Evolutionary conservation across 2,113 vertebrate species (phyloP), one percentile per base, ranked within the genome.

Genomic region (Falcunculus frontatus): DNA sequence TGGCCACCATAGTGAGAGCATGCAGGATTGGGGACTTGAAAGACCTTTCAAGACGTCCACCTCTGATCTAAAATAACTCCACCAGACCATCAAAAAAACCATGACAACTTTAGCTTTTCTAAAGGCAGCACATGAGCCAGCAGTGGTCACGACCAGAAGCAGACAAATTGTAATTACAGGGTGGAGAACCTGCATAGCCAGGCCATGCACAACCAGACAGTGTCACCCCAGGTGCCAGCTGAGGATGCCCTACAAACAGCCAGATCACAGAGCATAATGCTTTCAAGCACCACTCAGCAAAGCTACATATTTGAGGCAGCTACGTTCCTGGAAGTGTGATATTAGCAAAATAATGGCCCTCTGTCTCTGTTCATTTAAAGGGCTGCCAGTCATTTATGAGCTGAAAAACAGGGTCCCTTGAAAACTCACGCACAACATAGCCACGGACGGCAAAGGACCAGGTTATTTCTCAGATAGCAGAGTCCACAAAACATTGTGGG

Each of bases 341-440:
- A 79, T 52, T 57, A 81, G 60, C 46, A 69, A 93, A 95, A 95
- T 73, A 94, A 96, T 90, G 57, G 41, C 46, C 86, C 75, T 91
- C 85, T 95, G 82, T 87, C 75, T 57, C 49, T 56, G 44, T 14
- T 53, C 52, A 49, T 91, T 72, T 95, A 80, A 74, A 96, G 60
- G 72, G 53, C 81, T 91, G 91, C 62, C 93, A 96, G 80, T 55
- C 59, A 89, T 80, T 87, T 85, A 90, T 29, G 16, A 91, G 70
- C 52, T 9, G n/a, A 87, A 95, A 96, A 92, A 91, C 69, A 94
- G 59, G 52, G 59, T 23, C 75, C 42, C 83, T 96, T 93, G 84
- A 97, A 84, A 90, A 79, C n/a, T 23, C 47, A 19, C 11, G 44
- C 53, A 63, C 57, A 41, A 72, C 77, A 59, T 60, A 89, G 82